A percentile compares a stretch with the other conserved stretches of the same genome.
phyloP scores from a whole-genome alignment of 2,797 vertebrate species.

The Pogonophryne albipinna region DNA sequence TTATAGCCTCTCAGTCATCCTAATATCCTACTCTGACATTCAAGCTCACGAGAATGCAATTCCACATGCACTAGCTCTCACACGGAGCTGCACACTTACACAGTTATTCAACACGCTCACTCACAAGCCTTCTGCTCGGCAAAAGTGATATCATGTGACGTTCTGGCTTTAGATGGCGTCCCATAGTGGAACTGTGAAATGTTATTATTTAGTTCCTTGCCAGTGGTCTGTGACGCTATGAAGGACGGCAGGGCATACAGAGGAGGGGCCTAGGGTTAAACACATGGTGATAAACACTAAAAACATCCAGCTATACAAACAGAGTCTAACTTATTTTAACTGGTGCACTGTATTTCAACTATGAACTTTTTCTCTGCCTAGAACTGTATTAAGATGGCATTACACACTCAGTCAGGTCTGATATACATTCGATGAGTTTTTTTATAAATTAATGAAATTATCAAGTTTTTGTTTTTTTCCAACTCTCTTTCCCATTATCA shows the following conservation, averaged over 20 bases:
- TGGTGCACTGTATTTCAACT: constrained; percentile 36
- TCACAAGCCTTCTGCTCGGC: constrained; percentile 37
- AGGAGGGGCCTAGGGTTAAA: constrained; percentile 66
- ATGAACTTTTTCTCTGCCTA: constrained; percentile 39
- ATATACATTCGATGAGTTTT: constrained; percentile 23
- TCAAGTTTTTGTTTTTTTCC: constrained; percentile 35
- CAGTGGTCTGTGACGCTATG: constrained; percentile 76
- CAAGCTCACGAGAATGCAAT: constrained; percentile 51
- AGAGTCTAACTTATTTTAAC: constrained; percentile 49
- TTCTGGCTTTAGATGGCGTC: constrained; percentile 72
- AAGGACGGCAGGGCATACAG: constrained; percentile 70
- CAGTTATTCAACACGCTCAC: constrained; percentile 5
- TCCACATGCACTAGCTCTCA: constrained; percentile 44
- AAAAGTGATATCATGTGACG: constrained; percentile 79
- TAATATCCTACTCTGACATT: constrained; percentile 70
- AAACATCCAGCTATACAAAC: constrained; percentile 33
- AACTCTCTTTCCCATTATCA: constrained; percentile 39
- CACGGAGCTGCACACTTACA: constrained; percentile 14
- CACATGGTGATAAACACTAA: constrained; percentile 58
- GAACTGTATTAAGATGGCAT: constrained; percentile 34
- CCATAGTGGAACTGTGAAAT: constrained; percentile 83
- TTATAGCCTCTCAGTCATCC: constrained; percentile 75
- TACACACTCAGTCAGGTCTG: constrained; percentile 19
- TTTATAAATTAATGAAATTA: constrained; percentile 40
- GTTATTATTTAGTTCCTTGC: constrained; percentile 83